Evolutionary conservation across 2,797 vertebrate genomes (phyloP).

Genomic region (Epinephelus coioides): DNA sequence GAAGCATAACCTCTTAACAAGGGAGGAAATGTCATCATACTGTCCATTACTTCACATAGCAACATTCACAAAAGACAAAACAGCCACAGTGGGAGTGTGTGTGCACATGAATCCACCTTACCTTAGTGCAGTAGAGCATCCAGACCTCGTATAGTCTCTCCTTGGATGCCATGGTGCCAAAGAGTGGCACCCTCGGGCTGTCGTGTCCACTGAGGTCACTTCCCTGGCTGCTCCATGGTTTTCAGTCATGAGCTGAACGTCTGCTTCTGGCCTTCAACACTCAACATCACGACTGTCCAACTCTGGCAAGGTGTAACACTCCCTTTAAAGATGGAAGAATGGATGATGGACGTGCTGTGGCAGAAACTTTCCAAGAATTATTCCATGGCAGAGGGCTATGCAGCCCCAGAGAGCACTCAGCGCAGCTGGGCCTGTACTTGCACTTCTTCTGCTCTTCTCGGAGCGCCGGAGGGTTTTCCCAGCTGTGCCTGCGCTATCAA

Average conservation of each 20-base stretch:
- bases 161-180: conserved; percentile 93
- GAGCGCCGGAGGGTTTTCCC: conserved; percentile 13
- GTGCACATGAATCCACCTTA: conserved; percentile 64
- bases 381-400: conserved; percentile 63
- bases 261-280: conserved; percentile 14
- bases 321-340: conserved; percentile 8
- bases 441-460: conserved; percentile 27
- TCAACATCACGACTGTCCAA: conserved; percentile 41
- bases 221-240: conserved; percentile 75
- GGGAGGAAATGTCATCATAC: conserved; percentile 37
- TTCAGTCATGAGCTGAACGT: conserved; percentile 57
- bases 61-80: conserved; percentile 18
- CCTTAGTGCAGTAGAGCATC: conserved; percentile 99
- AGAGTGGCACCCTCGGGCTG: conserved; percentile 56
- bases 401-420: conserved; percentile 25
- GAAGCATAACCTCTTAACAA: conserved; percentile 8
- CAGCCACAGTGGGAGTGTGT: background rate
- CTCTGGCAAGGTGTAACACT: conserved; percentile 10
- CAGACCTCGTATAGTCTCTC: conserved; percentile 98
- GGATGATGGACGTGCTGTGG: conserved; percentile 9
- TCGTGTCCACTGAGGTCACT: conserved; percentile 69
- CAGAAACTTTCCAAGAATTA: conserved; percentile 44
- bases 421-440: conserved; percentile 52
- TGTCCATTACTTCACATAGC: conserved; percentile 32
- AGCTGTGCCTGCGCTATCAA: conserved; percentile 27